Evolutionary conservation across 2,797 vertebrate genomes (phyloP).

Genomic region (Pterois miles): DNA sequence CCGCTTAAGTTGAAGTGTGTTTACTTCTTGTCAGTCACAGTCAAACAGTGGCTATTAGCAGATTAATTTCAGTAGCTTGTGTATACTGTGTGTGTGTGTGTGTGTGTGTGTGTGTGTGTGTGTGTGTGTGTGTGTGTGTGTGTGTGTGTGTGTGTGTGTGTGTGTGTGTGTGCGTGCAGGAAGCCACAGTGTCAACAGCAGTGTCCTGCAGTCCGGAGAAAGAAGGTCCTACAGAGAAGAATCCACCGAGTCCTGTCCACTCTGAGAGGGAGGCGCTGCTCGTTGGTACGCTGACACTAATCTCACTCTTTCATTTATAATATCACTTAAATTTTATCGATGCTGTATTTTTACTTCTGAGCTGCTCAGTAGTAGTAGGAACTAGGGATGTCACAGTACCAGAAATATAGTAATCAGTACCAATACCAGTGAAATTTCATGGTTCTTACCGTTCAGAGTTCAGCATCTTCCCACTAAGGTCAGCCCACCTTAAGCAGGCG

Average conservation of each 20-base stretch:
- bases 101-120: not conserved
- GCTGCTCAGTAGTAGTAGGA: not conserved
- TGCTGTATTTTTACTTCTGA: not conserved
- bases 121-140: not conserved
- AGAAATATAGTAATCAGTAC: no score
- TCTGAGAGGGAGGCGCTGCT: constrained; percentile 92
- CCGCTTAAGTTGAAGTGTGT: constrained; percentile 29
- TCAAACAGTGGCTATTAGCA: not conserved
- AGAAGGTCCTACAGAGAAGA: constrained; percentile 86
- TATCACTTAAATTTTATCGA: not conserved
- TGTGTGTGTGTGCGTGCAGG: constrained; percentile 70
- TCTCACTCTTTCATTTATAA: not conserved
- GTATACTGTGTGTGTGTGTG: not conserved
- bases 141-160: not conserved
- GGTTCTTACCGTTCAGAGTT: no score
- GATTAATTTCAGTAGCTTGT: not conserved
- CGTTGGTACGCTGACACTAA: constrained; percentile 84
- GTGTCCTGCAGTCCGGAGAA: constrained; percentile 92
- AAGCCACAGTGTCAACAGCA: constrained; percentile 76
- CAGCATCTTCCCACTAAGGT: no score
- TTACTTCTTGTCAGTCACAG: constrained; percentile 14
- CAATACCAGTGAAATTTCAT: no score
- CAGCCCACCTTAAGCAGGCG: no score
- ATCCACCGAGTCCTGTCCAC: constrained; percentile 84
- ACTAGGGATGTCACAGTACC: no score